Percentiles rank a stretch among this genome's conserved stretches.
These are phyloP conservation scores for Cliona cf. orientalis DNA, from an alignment of 37 sponge, comb jelly and placozoan species.

Conservation along the genomic window DNA sequence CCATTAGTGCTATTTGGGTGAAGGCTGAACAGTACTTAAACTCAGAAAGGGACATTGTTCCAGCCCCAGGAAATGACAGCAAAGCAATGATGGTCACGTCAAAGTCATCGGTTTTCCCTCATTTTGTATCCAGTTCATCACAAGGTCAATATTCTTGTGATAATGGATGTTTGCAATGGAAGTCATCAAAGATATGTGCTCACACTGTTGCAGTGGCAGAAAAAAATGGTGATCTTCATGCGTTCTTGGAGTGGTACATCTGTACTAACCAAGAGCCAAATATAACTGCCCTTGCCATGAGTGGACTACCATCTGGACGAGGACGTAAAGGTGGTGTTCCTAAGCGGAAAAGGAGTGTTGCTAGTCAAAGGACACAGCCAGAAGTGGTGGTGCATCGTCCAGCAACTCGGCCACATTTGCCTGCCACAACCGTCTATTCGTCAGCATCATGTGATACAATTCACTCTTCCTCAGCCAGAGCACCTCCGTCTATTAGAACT, in stretches of 20 bases:
- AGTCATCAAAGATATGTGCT: slow-evolving; percentile 24
- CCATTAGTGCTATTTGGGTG: slow-evolving; percentile 17
- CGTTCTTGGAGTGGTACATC: slow-evolving; percentile 33
- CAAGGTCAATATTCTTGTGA: slow-evolving; percentile 28
- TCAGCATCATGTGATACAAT: too few species aligned
- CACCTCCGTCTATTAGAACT: too few species aligned
- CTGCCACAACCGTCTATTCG: too few species aligned
- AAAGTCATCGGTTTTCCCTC: not conserved
- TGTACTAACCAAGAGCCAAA: slow-evolving; percentile 8
- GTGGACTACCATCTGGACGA: slow-evolving; percentile 26
- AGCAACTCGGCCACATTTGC: too few species aligned
- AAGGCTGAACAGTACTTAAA: slow-evolving; percentile 17
- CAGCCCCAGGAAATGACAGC: not conserved
- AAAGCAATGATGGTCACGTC: slow-evolving; percentile 30
- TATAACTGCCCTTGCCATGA: slow-evolving; percentile 20
- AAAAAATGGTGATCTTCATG: slow-evolving; percentile 6
- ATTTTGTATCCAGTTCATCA: not conserved
- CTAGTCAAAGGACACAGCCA: too few species aligned
- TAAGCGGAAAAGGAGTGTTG: too few species aligned
- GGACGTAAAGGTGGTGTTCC: slow-evolving; percentile 36
- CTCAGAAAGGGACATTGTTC: not conserved
- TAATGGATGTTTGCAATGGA: slow-evolving; percentile 21
- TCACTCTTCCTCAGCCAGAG: too few species aligned
- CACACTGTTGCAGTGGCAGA: slow-evolving; percentile 34
- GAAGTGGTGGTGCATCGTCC: too few species aligned